Percentiles rank a stretch among this genome's conserved stretches.
phyloP scores from a whole-genome alignment of 2,113 vertebrate genomes.

The Campylomormyrus numenius region DNA sequence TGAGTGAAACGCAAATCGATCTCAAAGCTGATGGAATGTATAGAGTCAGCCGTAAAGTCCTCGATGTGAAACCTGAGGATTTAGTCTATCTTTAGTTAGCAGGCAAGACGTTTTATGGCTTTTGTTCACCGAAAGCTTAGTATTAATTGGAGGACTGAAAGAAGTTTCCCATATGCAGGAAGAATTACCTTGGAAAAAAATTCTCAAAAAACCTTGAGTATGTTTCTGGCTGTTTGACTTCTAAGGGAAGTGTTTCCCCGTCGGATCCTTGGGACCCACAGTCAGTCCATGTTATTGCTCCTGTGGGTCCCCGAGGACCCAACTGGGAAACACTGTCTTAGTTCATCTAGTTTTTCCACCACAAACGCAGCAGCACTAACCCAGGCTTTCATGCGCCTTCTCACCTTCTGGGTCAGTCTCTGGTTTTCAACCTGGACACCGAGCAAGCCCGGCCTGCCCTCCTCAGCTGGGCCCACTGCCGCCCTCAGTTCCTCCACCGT shows the following conservation, averaged over 20 bases:
- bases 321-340: neutral
- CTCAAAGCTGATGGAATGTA: constrained; percentile 2
- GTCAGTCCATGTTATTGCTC: neutral
- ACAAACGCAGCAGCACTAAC: neutral
- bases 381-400: neutral
- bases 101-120: neutral
- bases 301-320: too few species aligned
- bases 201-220: neutral
- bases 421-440: constrained; percentile 85
- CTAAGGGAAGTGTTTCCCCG: neutral
- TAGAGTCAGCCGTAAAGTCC: neutral
- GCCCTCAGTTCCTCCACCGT: constrained; percentile 82
- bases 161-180: neutral
- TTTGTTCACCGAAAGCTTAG: neutral
- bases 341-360: neutral
- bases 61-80: neutral
- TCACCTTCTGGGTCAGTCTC: constrained; percentile 80
- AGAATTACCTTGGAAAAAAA: neutral
- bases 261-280: neutral
- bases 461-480: constrained; percentile 59
- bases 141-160: neutral
- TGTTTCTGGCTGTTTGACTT: neutral
- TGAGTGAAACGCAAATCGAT: neutral
- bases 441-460: constrained; percentile 62
- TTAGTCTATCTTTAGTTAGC: neutral